These are phyloP conservation scores for Trichosurus vulpecula DNA, from an alignment of 2,797 vertebrate species.

Conservation along the genomic window DNA sequence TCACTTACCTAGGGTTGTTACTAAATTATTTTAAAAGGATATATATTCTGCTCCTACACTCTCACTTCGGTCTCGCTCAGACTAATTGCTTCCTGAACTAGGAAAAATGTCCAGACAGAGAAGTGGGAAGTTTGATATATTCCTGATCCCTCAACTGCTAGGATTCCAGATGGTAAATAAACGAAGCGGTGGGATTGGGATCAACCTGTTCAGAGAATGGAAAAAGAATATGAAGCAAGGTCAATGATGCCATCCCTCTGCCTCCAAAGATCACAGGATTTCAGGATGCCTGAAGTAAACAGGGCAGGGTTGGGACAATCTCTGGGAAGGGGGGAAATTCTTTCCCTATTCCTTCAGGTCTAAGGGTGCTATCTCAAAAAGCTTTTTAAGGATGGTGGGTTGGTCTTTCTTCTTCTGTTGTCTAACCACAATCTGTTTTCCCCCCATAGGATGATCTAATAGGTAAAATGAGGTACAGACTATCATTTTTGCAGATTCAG, in stretches of 20 bases:
- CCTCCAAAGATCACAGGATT: conserved; percentile 27
- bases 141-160: conserved; percentile 69
- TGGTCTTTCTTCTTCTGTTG: neutral
- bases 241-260: conserved; percentile 42
- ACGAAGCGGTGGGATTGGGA: conserved; percentile 62
- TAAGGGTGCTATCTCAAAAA: neutral
- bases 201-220: conserved; percentile 60
- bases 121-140: conserved; percentile 78
- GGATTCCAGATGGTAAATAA: conserved; percentile 78
- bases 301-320: neutral
- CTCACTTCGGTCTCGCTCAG: conserved; percentile 75
- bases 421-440: conserved; percentile 7
- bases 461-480: conserved; percentile 26
- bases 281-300: conserved; percentile 31
- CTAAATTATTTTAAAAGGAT: conserved; percentile 82
- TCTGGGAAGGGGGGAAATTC: neutral
- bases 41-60: conserved; percentile 77
- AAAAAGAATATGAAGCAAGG: conserved; percentile 63
- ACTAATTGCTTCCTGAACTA: conserved; percentile 80
- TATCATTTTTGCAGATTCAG: conserved; percentile 35
- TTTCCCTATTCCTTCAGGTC: neutral
- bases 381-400: neutral
- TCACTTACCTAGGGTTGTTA: conserved; percentile 82
- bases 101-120: conserved; percentile 71
- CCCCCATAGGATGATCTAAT: conserved; percentile 44